Percentiles rank a stretch among this genome's conserved stretches.
These are phyloP conservation scores for Phoxinus dragarum DNA, from an alignment of 2,797 vertebrate genomes.

Conservation along the genomic window DNA sequence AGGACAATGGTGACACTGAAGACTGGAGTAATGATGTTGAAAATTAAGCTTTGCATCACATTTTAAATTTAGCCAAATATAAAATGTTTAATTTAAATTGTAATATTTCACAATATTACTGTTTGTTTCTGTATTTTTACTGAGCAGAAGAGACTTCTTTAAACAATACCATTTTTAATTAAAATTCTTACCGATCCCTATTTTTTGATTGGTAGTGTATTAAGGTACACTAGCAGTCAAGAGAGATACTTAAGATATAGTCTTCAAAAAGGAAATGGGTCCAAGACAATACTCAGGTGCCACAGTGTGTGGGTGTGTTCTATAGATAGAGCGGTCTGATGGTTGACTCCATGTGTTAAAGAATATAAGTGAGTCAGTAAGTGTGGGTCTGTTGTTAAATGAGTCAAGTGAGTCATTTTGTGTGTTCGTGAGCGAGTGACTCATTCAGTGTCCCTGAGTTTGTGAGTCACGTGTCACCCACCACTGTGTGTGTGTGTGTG, in stretches of 20 bases:
- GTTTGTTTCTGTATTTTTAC: neutral
- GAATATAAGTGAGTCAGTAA: slow-evolving; percentile 25
- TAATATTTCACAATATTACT: neutral
- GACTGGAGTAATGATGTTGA: neutral
- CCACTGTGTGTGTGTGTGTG: slow-evolving; percentile 58
- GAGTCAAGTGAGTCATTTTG: slow-evolving; percentile 27
- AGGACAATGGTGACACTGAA: neutral
- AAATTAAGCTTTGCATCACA: neutral
- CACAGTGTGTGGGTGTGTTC: slow-evolving; percentile 15
- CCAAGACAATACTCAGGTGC: neutral
- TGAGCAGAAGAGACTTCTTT: neutral
- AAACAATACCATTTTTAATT: too few species aligned
- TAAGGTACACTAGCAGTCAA: neutral
- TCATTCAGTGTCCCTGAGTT: slow-evolving; percentile 8
- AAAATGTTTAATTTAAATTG: neutral
- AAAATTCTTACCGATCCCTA: neutral
- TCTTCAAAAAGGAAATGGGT: neutral
- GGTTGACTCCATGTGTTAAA: slow-evolving; percentile 19
- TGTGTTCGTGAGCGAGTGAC: neutral
- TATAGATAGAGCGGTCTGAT: slow-evolving; percentile 34
- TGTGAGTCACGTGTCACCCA: slow-evolving; percentile 1
- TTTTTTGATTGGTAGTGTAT: neutral
- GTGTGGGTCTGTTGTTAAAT: slow-evolving; percentile 28
- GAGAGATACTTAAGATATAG: neutral
- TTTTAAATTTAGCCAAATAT: neutral